Conservation (phyloP, 2,888 invertebrate genomes). For the Rhagonycha fulva region DNA sequence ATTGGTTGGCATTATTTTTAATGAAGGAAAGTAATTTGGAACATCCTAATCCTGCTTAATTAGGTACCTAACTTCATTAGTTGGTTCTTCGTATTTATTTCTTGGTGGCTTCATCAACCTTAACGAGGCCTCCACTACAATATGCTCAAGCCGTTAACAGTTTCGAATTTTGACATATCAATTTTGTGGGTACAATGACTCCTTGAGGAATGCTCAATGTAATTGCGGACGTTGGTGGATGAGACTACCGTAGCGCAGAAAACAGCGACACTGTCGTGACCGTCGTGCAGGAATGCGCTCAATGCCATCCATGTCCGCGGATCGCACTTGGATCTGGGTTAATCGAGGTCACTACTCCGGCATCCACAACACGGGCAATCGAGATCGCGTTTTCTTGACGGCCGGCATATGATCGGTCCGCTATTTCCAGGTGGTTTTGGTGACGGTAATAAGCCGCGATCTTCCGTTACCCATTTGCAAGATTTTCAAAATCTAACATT, state of each 20-base stretch:
- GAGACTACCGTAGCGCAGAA: neutral
- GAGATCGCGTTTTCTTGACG: constrained; percentile 10
- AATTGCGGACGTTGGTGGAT: neutral
- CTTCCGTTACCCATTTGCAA: neutral
- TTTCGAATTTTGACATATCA: neutral
- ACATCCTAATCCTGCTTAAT: neutral
- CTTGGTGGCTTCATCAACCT: neutral
- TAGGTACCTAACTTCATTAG: neutral
- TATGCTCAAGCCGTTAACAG: neutral
- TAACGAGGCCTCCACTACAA: neutral
- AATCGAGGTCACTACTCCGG: constrained; percentile 40
- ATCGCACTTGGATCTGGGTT: constrained; percentile 35
- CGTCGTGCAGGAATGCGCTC: constrained; percentile 37
- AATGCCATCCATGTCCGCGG: constrained; percentile 35
- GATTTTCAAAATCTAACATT: neutral
- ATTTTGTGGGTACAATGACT: neutral
- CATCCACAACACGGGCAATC: constrained; percentile 17
- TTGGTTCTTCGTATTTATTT: neutral
- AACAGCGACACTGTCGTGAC: constrained; percentile 22
- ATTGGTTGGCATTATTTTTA: neutral
- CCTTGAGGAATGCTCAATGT: neutral
- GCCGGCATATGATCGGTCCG: neutral
- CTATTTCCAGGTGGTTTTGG: constrained; percentile 1
- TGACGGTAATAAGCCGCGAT: neutral
- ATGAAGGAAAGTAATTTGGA: neutral